Conservation (phyloP, 2,113 vertebrate genomes). For the Synchiropus splendidus region DNA sequence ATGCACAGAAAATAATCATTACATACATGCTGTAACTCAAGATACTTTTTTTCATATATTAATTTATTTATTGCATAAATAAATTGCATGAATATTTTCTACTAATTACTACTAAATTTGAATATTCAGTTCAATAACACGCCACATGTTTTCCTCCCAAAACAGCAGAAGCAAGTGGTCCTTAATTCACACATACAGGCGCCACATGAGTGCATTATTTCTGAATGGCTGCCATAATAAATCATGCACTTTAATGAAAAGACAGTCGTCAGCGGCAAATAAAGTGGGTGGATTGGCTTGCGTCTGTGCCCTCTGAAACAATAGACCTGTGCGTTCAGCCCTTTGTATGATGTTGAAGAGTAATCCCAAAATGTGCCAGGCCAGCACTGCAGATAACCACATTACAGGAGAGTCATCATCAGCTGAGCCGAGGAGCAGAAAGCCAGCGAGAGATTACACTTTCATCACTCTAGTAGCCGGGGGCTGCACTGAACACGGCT, state of each 20-base stretch:
- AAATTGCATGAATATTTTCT: too few relatives aligned
- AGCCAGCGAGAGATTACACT: slow-evolving; percentile 6
- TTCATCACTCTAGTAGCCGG: slow-evolving; percentile 8
- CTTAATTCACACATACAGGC: too few relatives aligned
- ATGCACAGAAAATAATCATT: too few relatives aligned
- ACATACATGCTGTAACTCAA: too few relatives aligned
- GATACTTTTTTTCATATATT: too few relatives aligned
- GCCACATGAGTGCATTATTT: neutral
- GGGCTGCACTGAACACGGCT: slow-evolving; percentile 21
- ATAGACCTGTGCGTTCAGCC: slow-evolving; percentile 21
- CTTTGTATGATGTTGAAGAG: slow-evolving; percentile 15
- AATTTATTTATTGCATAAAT: too few relatives aligned
- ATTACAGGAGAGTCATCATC: slow-evolving; percentile 15
- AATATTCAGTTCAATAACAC: too few relatives aligned
- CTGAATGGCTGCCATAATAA: slow-evolving; percentile 22
- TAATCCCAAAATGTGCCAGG: slow-evolving; percentile 24
- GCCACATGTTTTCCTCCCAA: too few relatives aligned
- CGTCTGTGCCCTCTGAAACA: slow-evolving; percentile 11
- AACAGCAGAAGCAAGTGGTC: too few relatives aligned
- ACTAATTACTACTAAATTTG: too few relatives aligned
- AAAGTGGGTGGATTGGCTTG: slow-evolving; percentile 11
- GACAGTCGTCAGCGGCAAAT: slow-evolving; percentile 17
- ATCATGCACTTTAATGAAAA: too few relatives aligned
- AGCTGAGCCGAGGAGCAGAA: slow-evolving; percentile 14
- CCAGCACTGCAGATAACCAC: slow-evolving; percentile 20